Base-by-base conservation (phyloP, 2,888 invertebrate species). In the Tineola bisselliella region DNA sequence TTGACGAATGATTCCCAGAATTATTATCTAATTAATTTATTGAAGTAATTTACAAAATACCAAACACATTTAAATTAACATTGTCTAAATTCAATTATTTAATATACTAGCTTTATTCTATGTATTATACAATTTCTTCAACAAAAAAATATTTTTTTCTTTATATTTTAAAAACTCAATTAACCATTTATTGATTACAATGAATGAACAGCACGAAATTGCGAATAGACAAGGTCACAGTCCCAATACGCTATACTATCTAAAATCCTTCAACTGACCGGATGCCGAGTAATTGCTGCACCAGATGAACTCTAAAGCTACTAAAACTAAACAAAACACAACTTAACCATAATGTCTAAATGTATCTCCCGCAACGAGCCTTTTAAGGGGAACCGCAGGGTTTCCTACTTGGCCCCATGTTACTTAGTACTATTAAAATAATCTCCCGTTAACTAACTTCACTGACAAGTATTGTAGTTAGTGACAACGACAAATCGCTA, bases 401-500 rank as follows among this genome's bases (percentile, higher is more conserved):
- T 12, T n/a, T 38, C 19, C 59, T 19, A 11, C 44, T 59, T 59
- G 44, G 44, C 10, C 44, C 59, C 44, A 59, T 43, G 59, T 58
- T 58, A 58, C 38, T 58, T 58, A 54, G 19, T 54, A 25, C 17
- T 44, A 43, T 59, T 59, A 59, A 59, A 43, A 59, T 43, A 18
- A 30, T 19, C 31, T 59, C 59, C 38, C 33, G 33, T 59, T 59
- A 54, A 54, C 19, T 8, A 54, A 18, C 25, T 25, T 18, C 12
- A 25, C 54, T 54, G 25, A 54, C 54, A 54, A 54, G 54, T 54
- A 54, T 54, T 19, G 59, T 33, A 33, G 58, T 58, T 13, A 33
- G 58, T 43, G 59, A 59, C 59, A 59, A 59, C 59, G 59, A 59
- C 44, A 59, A 59, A 59, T 59, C 44, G 62, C 33, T 52, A 43